These are phyloP conservation scores for Ornithorhynchus anatinus DNA, from an alignment of 2,113 vertebrate genomes.

Conservation along the genomic window DNA sequence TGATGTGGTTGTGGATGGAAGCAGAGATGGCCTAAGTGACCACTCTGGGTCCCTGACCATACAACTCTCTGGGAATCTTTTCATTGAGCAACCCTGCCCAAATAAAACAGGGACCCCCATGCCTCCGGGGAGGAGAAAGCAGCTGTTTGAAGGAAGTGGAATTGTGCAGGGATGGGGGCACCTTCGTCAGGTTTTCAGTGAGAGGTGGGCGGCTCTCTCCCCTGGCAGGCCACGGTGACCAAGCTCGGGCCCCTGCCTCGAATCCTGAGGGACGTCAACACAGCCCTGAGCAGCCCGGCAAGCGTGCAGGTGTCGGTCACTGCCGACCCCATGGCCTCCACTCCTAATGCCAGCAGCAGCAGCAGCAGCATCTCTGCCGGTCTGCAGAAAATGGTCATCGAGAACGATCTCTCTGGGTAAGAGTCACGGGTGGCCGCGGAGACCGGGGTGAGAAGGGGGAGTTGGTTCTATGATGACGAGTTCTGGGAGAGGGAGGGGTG, in stretches of 20 bases:
- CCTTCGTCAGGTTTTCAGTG: not conserved
- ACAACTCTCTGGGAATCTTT: too few relatives aligned
- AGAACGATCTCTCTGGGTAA: conserved; percentile 95
- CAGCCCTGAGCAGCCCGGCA: conserved; percentile 85
- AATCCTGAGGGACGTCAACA: conserved; percentile 91
- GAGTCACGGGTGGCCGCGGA: conserved; percentile 1
- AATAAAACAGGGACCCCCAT: not conserved
- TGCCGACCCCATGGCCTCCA: conserved; percentile 79
- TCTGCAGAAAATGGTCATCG: conserved; percentile 97
- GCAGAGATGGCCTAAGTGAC: too few relatives aligned
- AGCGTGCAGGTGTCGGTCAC: conserved; percentile 76
- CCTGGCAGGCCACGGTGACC: conserved; percentile 78
- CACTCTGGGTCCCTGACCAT: too few relatives aligned
- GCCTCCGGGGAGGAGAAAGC: accelerated
- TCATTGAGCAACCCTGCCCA: not conserved
- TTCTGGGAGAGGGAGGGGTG: too few relatives aligned
- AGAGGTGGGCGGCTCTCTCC: not conserved
- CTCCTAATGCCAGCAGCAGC: conserved; percentile 78
- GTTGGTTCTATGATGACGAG: too few relatives aligned
- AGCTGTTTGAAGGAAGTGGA: not conserved
- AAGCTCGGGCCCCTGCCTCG: conserved; percentile 94
- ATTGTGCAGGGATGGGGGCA: not conserved
- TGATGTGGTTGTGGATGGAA: too few relatives aligned
- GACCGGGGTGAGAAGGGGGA: not conserved
- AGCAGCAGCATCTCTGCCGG: conserved; percentile 88